These are phyloP conservation scores for Channa maculata DNA, from an alignment of 2,113 vertebrate species.

Conservation along the genomic window DNA sequence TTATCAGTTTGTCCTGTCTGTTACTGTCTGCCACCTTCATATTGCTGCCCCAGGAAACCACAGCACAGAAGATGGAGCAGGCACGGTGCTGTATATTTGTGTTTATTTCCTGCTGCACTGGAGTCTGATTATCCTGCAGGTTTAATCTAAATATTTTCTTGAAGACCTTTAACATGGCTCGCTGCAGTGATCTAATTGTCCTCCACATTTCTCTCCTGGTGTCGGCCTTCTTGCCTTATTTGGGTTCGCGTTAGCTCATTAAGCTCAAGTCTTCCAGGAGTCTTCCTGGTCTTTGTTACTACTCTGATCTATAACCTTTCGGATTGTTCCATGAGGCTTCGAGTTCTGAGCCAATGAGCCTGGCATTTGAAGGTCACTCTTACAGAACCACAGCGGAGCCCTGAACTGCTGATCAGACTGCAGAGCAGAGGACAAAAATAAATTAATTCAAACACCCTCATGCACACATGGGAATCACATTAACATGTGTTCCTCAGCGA, in stretches of 20 bases:
- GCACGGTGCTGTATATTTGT: not conserved
- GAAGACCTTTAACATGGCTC: not conserved
- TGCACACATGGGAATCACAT: not conserved
- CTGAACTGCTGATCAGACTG: slow-evolving; percentile 22
- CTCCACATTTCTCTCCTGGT: not conserved
- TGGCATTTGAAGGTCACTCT: slow-evolving; percentile 70
- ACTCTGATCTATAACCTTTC: slow-evolving; percentile 50
- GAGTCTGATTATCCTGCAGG: not conserved
- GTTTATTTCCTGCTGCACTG: not conserved
- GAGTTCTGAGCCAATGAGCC: slow-evolving; percentile 41
- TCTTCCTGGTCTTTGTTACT: slow-evolving; percentile 12
- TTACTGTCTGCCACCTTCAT: too few relatives aligned
- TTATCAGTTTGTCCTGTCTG: too few relatives aligned
- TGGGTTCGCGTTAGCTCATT: slow-evolving; percentile 27
- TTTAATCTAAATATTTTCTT: not conserved
- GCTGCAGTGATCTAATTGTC: not conserved
- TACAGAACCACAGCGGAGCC: slow-evolving; percentile 12
- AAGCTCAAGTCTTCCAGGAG: slow-evolving; percentile 23
- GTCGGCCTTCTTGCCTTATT: slow-evolving; percentile 22
- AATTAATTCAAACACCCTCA: not conserved
- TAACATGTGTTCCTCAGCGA: not conserved
- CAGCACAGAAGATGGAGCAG: not conserved
- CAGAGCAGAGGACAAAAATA: slow-evolving; percentile 1
- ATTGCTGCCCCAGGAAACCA: too few relatives aligned
- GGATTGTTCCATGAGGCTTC: slow-evolving; percentile 42